Percentiles rank a stretch among this genome's conserved stretches.
Conservation (phyloP, 2,888 invertebrate genomes). For the Hydropsyche betteni region DNA sequence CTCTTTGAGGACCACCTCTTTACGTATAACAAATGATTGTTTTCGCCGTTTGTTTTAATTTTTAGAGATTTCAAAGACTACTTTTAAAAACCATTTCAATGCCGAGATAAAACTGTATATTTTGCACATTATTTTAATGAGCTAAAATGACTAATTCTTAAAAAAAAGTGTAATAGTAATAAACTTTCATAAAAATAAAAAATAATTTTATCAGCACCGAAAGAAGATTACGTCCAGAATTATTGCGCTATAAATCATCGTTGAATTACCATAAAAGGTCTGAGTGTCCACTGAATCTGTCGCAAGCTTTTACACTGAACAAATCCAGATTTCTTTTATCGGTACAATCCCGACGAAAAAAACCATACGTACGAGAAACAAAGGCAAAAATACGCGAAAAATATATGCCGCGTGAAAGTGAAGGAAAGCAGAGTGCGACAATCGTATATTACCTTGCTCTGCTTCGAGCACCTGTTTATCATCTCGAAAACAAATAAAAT, state of each 20-base stretch:
- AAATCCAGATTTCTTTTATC: conserved; percentile 27
- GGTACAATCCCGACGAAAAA: background rate
- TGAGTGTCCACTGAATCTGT: conserved; percentile 28
- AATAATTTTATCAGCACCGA: too few species aligned
- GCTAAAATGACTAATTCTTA: too few species aligned
- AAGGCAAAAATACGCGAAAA: background rate
- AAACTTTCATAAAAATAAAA: too few species aligned
- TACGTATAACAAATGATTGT: conserved; percentile 50
- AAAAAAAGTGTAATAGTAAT: too few species aligned
- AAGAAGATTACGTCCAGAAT: too few species aligned
- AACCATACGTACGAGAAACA: background rate
- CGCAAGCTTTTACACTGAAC: conserved; percentile 31
- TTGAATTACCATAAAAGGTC: conserved; percentile 27
- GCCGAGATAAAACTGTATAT: too few species aligned
- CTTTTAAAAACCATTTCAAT: too few species aligned
- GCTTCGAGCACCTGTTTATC: conserved; percentile 40
- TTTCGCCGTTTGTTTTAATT: conserved; percentile 44
- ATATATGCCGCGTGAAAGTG: background rate
- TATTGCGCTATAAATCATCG: conserved; percentile 1
- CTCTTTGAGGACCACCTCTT: conserved; percentile 40
- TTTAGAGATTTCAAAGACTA: background rate
- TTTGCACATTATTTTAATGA: too few species aligned
- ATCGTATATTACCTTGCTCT: conserved; percentile 34
- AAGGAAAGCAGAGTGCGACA: conserved; percentile 16
- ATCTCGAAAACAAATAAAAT: conserved; percentile 26